A percentile compares a stretch with the other conserved stretches of the same genome.
phyloP scores from a whole-genome alignment of 2,113 vertebrate species.

The Muscicapa adusta region DNA sequence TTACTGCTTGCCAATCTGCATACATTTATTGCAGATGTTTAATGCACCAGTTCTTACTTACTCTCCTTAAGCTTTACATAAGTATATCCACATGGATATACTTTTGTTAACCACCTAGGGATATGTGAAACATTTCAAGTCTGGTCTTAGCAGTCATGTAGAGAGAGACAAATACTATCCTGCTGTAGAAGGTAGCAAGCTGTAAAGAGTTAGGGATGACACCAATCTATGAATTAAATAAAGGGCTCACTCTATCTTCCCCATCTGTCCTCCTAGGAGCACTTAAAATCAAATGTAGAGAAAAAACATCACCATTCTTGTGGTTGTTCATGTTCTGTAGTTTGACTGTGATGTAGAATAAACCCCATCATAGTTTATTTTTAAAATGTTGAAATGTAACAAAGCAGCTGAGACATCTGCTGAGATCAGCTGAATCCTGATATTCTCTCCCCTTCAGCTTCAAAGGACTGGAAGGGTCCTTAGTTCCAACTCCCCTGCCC shows the following conservation, averaged over 20 bases:
- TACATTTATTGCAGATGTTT: background rate
- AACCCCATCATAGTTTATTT: background rate
- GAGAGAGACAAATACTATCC: background rate
- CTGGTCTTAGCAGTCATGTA: background rate
- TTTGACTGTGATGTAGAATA: background rate
- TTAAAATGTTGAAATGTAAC: background rate
- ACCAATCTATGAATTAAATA: background rate
- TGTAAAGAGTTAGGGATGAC: background rate
- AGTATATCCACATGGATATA: background rate
- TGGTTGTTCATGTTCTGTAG: background rate
- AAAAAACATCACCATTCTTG: background rate
- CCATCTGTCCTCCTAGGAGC: background rate
- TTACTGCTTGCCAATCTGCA: background rate
- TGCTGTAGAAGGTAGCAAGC: background rate
- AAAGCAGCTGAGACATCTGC: background rate
- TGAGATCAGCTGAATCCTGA: background rate
- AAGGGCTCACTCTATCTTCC: background rate
- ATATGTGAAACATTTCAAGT: background rate
- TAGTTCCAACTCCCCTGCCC: background rate
- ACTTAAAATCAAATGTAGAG: background rate
- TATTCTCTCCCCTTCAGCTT: background rate
- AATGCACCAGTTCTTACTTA: background rate
- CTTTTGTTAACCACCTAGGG: background rate
- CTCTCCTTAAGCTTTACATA: background rate
- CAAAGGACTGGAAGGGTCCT: background rate